Evolutionary conservation across 2,888 invertebrate genomes (phyloP), one percentile per base, ranked within the genome.

Genomic region (Deroplatys truncata): DNA sequence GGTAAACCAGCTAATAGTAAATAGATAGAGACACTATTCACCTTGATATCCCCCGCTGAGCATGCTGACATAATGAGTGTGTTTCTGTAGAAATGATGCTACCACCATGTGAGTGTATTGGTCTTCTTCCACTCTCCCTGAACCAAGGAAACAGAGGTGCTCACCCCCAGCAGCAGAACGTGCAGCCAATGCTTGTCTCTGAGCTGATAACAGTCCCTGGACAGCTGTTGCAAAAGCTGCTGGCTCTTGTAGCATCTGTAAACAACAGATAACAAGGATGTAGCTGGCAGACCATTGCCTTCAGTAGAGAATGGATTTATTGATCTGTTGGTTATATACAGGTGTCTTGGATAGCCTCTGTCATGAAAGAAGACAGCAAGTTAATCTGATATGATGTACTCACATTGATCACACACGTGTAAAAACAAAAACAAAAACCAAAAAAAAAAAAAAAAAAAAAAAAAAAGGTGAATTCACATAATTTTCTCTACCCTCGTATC

Each of bases 101-200:
- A 99, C 98, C 35, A 99, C 99, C 99, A 99, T 99, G 93, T 99
- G 97, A 28, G 99, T 98, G 93, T 98, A 98, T 92, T 98, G 98
- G 93, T 99, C 99, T 94, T 98, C 98, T 92, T 98, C 98, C 91
- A 97, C 96, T 86, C 98, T 95, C 1, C 99, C 99, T 91, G 98
- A 98, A 84, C 99, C 99, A 93, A 99, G 96, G 93, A 98, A 98
- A 92, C 98, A 98, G 91, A 99, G 95, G 93, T 98, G 98, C 93
- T 98, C 96, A 91, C 98, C 96, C 92, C 98, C 97, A 92, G 98
- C 97, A 94, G 96, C 95, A 0, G 98, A 98, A 88, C 98, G 97
- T 88, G 97, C 97, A 86, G 97, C 97, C 89, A 98, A 94, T 5
- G 97, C 97, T 93, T 97, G 98, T 90, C 96, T 95, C 93, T 99